A percentile compares a stretch with the other conserved stretches of the same genome.
These are phyloP conservation scores for Taxidea taxus DNA, from an alignment of 2,113 vertebrate genomes.

Conservation along the genomic window DNA sequence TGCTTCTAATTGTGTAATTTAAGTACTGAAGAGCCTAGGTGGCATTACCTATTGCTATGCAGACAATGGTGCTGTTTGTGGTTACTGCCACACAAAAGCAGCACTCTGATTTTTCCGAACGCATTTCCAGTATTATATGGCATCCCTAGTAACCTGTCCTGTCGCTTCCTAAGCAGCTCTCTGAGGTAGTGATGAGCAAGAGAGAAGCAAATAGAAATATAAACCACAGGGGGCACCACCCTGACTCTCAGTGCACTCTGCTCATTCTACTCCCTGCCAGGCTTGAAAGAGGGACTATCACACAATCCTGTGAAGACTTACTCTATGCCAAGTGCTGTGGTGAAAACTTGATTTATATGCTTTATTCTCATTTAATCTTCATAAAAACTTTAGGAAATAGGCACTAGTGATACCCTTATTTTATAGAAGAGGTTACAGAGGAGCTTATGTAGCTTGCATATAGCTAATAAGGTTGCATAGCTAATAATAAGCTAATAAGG, in stretches of 20 bases:
- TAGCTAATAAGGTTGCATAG: conserved; percentile 10
- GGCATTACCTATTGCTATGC: neutral
- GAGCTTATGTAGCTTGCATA: neutral
- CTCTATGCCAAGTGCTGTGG: neutral
- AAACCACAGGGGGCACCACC: neutral
- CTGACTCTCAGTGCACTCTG: neutral
- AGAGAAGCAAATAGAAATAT: conserved; percentile 33
- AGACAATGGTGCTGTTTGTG: neutral
- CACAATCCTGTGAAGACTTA: neutral
- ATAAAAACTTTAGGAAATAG: conserved; percentile 5
- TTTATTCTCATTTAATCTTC: conserved; percentile 26
- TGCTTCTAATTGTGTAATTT: conserved; percentile 38
- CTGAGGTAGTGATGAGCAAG: neutral
- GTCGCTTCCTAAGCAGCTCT: neutral
- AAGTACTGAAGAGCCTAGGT: neutral
- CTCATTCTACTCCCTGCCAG: neutral
- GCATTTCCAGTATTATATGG: neutral
- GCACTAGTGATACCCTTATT: neutral
- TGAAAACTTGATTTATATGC: neutral
- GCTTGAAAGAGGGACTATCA: neutral
- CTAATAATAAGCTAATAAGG: conserved; percentile 11
- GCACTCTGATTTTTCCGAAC: neutral
- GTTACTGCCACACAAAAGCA: neutral
- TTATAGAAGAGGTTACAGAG: conserved; percentile 6
- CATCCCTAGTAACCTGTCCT: neutral